These are phyloP conservation scores for Sylvia borin DNA, from an alignment of 2,797 vertebrate genomes.

Conservation along the genomic window DNA sequence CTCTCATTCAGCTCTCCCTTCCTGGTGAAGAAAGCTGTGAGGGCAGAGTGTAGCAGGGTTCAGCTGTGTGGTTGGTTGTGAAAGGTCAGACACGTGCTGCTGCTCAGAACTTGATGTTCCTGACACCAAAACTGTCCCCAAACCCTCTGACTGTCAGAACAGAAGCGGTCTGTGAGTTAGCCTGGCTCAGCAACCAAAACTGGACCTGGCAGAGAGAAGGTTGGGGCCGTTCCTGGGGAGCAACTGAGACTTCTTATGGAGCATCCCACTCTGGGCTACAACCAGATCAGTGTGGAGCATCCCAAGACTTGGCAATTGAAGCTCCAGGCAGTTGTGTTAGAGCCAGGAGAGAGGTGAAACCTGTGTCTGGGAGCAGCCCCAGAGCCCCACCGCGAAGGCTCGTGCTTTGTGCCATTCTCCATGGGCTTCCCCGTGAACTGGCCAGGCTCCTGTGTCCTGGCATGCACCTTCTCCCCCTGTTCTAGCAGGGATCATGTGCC, in stretches of 20 bases:
- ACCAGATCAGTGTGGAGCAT: rapidly evolving
- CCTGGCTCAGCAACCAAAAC: not conserved
- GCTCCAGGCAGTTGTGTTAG: not conserved
- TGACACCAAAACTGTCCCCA: not conserved
- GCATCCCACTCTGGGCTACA: not conserved
- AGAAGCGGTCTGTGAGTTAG: not conserved
- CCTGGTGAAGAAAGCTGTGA: not conserved
- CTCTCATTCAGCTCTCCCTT: not conserved
- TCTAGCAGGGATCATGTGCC: not conserved
- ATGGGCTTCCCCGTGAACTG: not conserved
- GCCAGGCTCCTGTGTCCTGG: not conserved
- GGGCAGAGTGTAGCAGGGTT: not conserved
- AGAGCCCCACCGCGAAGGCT: not conserved
- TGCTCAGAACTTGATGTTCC: not conserved
- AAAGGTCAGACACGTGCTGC: not conserved
- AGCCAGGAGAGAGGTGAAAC: not conserved
- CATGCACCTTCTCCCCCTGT: not conserved
- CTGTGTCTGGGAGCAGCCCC: not conserved
- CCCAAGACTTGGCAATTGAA: not conserved
- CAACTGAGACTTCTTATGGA: not conserved
- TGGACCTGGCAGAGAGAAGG: not conserved
- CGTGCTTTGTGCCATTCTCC: not conserved
- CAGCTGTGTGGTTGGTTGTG: not conserved
- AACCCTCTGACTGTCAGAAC: rapidly evolving
- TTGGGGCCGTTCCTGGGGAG: not conserved